Evolutionary conservation across 2,797 vertebrate genomes (phyloP), one percentile per base, ranked within the genome.

Genomic region (Rhinoraja longicauda): DNA sequence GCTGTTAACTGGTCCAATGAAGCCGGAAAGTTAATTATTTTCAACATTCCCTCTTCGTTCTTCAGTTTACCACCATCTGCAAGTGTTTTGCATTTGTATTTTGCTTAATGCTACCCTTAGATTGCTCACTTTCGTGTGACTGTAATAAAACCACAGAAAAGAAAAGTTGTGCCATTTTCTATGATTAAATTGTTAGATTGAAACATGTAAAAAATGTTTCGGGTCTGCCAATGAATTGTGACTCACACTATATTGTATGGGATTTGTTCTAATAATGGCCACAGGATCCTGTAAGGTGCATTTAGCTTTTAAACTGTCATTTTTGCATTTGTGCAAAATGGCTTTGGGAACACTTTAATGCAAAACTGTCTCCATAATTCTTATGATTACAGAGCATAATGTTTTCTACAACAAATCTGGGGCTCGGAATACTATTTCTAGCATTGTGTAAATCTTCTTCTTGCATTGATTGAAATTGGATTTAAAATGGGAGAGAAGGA

Each of bases 271-370:
- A 84, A 59, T 84, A 84, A 84, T 10, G 81, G 53, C 81, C 29
- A 29, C 5, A 12, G 81, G 53, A 84, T 84, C 53, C 45, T 84
- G 81, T 59, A n/a, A 57, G 81, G 81, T 84, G 53, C 81, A 59
- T 84, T 84, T 84, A 84, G 81, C 81, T 29, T 84, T 84, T 84
- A 84, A 29, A 59, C 81, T 84, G 81, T 59, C 81, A 84, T 84
- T 84, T 84, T 84, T 84, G 81, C 45, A 84, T 59, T 84, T 45
- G 59, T 84, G 24, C 81, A 84, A 84, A 84, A 84, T 84, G 45
- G 53, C 59, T 84, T 59, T 59, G 53, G 81, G 26, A 57, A 53
- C 81, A 57, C 53, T 59, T 84, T 84, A 84, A 84, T 84, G 53
- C 53, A 59, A 59, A 57, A 84, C 26, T 84, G 53, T 59, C 81